These are phyloP conservation scores for Apostichopus japonicus DNA, from an alignment of 35 echinoderm and acorn worm genomes.

Conservation along the genomic window DNA sequence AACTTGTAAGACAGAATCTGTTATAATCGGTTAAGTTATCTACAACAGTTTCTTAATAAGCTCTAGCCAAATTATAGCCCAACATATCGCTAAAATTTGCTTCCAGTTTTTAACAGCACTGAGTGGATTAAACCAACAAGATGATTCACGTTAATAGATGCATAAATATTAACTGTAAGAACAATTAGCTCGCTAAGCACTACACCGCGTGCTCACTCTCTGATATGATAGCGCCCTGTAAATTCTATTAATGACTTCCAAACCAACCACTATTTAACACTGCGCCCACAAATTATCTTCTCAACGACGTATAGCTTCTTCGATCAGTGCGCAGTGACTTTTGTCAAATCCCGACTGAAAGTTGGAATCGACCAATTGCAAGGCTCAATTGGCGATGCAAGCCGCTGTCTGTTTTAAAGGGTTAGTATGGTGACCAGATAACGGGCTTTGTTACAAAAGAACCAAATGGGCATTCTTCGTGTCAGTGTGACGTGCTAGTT, in stretches of 20 bases:
- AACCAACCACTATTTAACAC: conserved; percentile 45
- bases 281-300: conserved; percentile 54
- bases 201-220: neutral
- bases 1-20: too few relatives aligned
- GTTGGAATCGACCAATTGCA: conserved; percentile 43
- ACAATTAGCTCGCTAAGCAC: neutral
- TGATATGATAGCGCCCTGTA: conserved; percentile 8
- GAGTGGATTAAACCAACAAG: too few relatives aligned
- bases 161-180: neutral
- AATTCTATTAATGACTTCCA: conserved; percentile 60
- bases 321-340: conserved; percentile 12
- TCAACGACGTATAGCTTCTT: neutral
- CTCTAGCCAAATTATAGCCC: too few relatives aligned
- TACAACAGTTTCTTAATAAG: too few relatives aligned
- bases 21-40: too few relatives aligned
- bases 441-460: neutral
- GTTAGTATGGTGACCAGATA: neutral
- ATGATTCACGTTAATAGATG: too few relatives aligned
- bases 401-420: neutral
- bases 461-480: neutral
- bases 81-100: too few relatives aligned
- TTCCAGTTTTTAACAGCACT: too few relatives aligned
- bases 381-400: conserved; percentile 19
- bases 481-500: neutral
- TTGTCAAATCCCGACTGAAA: conserved; percentile 42